Conservation (phyloP, 2,113 vertebrate species). For the Reinhardtius hippoglossoides region DNA sequence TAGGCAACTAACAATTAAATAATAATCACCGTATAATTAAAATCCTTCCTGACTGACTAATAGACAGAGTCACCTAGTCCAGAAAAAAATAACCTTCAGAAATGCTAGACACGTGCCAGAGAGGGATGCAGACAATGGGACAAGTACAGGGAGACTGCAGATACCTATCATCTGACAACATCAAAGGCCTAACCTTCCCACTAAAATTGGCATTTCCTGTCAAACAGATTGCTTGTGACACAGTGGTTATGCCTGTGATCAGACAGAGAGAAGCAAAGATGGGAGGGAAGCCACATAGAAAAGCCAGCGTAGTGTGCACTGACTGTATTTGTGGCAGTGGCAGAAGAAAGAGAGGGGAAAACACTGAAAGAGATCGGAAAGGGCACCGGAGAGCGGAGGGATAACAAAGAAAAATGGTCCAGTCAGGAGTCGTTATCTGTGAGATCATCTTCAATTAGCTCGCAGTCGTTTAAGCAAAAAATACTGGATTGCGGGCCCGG, state of each 20-base stretch:
- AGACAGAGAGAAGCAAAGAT: constrained; percentile 16
- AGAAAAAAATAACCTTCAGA: constrained; percentile 19
- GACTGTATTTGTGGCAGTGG: constrained; percentile 22
- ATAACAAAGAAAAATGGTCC: constrained; percentile 39
- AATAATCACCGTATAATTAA: not conserved
- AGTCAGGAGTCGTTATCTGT: constrained; percentile 58
- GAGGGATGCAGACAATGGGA: constrained; percentile 14
- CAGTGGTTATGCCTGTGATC: constrained; percentile 32
- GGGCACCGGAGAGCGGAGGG: constrained; percentile 12
- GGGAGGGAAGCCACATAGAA: constrained; percentile 1
- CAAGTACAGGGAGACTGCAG: not conserved
- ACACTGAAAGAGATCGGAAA: not conserved
- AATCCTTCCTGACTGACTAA: not conserved
- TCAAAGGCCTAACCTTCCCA: constrained; percentile 40
- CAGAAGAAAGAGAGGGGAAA: not conserved
- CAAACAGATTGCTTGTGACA: constrained; percentile 15
- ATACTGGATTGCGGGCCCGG: not conserved
- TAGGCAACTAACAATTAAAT: constrained; percentile 2
- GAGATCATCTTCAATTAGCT: constrained; percentile 70
- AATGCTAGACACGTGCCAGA: constrained; percentile 9
- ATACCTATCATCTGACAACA: constrained; percentile 27
- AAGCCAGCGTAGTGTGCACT: not conserved
- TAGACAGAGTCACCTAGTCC: not conserved
- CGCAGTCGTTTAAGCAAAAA: constrained; percentile 42
- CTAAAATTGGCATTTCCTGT: constrained; percentile 33